Conservation (phyloP, 2,113 vertebrate genomes). For the Cygnus atratus region DNA sequence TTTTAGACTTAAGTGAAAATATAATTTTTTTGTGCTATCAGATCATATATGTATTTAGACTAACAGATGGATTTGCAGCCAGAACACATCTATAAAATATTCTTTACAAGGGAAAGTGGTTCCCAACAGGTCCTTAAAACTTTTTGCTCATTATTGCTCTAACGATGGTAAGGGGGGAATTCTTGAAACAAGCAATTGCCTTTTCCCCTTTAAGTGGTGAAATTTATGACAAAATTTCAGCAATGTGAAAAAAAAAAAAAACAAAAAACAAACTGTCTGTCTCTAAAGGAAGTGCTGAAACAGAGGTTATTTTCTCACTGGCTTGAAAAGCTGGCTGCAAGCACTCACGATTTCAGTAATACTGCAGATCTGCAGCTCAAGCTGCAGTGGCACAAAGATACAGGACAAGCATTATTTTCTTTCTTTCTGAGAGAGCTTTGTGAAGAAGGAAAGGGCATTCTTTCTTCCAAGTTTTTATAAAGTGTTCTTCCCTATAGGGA, state of each 20-base stretch:
- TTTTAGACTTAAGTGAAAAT: neutral
- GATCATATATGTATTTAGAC: neutral
- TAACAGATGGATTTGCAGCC: neutral
- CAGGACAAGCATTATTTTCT: neutral
- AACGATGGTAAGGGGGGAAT: neutral
- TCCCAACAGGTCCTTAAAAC: neutral
- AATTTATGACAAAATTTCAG: neutral
- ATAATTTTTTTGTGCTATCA: neutral
- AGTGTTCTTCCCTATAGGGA: neutral
- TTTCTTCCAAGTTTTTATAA: neutral
- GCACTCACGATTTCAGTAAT: neutral
- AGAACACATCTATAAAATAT: neutral
- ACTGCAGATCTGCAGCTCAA: neutral
- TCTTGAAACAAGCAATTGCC: neutral
- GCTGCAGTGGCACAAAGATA: neutral
- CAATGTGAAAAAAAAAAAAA: neutral
- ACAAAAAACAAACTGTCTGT: neutral
- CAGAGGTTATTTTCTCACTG: neutral
- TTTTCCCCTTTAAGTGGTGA: neutral
- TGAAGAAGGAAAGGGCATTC: neutral
- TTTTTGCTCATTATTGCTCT: neutral
- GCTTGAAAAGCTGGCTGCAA: neutral
- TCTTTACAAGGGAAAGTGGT: neutral
- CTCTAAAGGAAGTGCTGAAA: neutral
- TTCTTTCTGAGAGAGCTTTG: neutral